Percentiles rank a stretch among this genome's conserved stretches.
Conservation (phyloP, 1,140 invertebrate genomes). For the Antheraea pernyi region DNA sequence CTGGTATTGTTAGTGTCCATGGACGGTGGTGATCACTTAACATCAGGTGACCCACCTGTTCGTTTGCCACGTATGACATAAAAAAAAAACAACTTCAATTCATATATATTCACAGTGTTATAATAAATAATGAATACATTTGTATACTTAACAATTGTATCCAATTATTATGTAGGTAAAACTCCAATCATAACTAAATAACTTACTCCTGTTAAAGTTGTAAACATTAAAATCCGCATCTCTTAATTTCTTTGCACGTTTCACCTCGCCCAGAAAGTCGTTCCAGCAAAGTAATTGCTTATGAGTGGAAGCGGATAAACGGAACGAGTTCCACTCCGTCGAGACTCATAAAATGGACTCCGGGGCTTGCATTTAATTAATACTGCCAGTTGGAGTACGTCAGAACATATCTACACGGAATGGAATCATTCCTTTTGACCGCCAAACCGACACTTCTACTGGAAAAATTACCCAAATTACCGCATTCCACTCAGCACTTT, state of each 20-base stretch:
- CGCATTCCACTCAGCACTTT: constrained; percentile 35
- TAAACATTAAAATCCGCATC: constrained; percentile 50
- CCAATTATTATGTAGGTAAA: constrained; percentile 7
- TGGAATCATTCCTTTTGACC: constrained; percentile 65
- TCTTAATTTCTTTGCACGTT: constrained; percentile 70
- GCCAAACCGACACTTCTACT: constrained; percentile 49
- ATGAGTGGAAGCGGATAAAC: constrained; percentile 74
- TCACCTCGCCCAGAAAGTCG: constrained; percentile 52
- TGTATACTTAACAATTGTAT: background rate
- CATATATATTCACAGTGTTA: too few relatives aligned
- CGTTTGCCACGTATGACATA: too few relatives aligned
- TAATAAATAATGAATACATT: background rate
- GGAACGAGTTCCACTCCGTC: constrained; percentile 64
- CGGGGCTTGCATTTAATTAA: constrained; percentile 75
- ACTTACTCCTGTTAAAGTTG: constrained; percentile 41
- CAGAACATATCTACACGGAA: constrained; percentile 54
- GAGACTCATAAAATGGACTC: constrained; percentile 70
- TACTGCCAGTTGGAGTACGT: constrained; percentile 64
- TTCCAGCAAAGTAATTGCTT: constrained; percentile 71
- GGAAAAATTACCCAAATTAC: constrained; percentile 46
- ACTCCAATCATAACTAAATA: constrained; percentile 34
- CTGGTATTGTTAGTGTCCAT: too few relatives aligned
- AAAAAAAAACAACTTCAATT: too few relatives aligned
- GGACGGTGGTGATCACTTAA: too few relatives aligned
- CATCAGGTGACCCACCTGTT: too few relatives aligned